Conservation (phyloP, 1,140 invertebrate genomes). For the Augochlora pura region DNA sequence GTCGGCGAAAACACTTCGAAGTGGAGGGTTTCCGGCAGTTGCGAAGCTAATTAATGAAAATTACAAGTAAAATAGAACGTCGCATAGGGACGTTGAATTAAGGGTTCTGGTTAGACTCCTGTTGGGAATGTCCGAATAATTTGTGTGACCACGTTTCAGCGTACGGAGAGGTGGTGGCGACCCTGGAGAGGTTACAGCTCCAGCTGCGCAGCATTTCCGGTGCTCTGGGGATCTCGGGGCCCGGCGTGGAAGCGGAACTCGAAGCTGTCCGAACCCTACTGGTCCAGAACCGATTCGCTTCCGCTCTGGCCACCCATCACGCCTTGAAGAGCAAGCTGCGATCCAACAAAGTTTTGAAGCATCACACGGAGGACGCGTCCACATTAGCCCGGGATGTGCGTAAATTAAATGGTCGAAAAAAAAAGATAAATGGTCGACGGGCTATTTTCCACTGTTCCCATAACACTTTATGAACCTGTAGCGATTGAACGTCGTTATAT, state of each 20-base stretch:
- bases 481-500: no score
- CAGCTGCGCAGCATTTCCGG: slow-evolving; percentile 87
- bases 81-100: no score
- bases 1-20: no score
- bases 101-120: no score
- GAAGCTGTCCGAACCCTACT: slow-evolving; percentile 90
- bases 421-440: no score
- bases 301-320: slow-evolving; percentile 89
- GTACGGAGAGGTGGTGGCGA: slow-evolving; percentile 91
- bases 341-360: slow-evolving; percentile 77
- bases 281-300: slow-evolving; percentile 89
- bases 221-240: slow-evolving; percentile 80
- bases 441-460: no score
- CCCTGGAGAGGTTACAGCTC: slow-evolving; percentile 90
- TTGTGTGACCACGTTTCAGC: slow-evolving; percentile 80
- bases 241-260: slow-evolving; percentile 88
- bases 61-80: no score
- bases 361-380: slow-evolving; percentile 85
- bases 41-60: no score
- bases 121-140: neutral
- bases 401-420: slow-evolving; percentile 23
- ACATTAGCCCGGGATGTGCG: slow-evolving; percentile 84
- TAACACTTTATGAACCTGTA: no score
- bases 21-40: no score
- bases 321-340: slow-evolving; percentile 83